These are phyloP conservation scores for Platanista minor DNA, from an alignment of 2,113 vertebrate species.

Conservation along the genomic window DNA sequence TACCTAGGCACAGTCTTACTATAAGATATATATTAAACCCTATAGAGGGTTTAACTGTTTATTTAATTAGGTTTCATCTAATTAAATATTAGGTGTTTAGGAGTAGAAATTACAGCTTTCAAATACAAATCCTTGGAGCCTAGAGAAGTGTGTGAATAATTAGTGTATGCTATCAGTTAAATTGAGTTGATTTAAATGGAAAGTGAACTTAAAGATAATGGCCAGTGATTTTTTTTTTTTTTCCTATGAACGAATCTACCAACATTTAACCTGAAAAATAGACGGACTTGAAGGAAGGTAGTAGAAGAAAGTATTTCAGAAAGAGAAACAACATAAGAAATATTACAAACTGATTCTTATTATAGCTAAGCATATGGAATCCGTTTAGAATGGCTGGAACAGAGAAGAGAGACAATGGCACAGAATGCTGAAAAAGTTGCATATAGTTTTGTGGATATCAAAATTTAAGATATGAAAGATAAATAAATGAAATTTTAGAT, in stretches of 20 bases:
- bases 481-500: not conserved
- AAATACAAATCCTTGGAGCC: not conserved
- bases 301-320: not conserved
- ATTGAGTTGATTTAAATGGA: not conserved
- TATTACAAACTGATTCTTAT: not conserved
- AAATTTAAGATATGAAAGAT: not conserved
- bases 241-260: not conserved
- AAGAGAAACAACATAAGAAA: not conserved
- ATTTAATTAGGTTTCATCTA: not conserved
- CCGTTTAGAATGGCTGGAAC: not conserved
- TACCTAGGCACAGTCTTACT: not conserved
- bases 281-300: not conserved
- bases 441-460: not conserved
- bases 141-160: not conserved
- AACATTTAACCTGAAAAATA: not conserved
- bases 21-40: not conserved
- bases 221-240: not conserved
- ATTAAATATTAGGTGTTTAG: not conserved
- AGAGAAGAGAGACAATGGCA: not conserved
- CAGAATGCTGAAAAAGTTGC: not conserved
- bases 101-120: not conserved
- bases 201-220: not conserved
- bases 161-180: not conserved
- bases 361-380: not conserved
- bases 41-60: not conserved